Base-by-base conservation (phyloP, 2,888 invertebrate species). In the Lochmaea crataegi region DNA sequence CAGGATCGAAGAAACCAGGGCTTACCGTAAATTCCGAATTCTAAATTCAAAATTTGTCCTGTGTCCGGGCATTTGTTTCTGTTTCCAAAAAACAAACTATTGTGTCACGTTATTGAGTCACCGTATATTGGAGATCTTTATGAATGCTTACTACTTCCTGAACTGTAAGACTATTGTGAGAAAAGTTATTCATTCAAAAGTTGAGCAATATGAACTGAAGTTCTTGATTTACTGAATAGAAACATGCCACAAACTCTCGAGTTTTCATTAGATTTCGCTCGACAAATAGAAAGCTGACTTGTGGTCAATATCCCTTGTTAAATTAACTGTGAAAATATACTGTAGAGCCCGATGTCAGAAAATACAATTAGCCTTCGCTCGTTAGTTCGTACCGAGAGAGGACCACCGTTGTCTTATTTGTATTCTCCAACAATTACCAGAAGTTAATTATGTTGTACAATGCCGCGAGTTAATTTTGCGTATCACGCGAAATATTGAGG, bases 371-470 rank as follows among this genome's bases (percentile, higher is more conserved):
- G 51, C 58, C 38, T 38, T 32, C 42, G 65, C 71, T 65, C 48
- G 66, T 66, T 70, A 66, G 70, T 48, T 63, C 12, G 56, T 63
- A 32, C 45, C 45, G 64, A 70, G 63, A 61, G 70, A 61, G 70
- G 57, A 66, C 66, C 60, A n/a, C 45, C 48, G 51, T 57, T 65
- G 66, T 66, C 61, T 70, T 69, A 63, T 26, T 69, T 70, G 70
- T 70, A 63, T 61, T 73, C 73, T 48, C 70, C 67, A 67, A 66
- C 70, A 73, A 73, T 73, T 73, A 73, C 26, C 65, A 70, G 58
- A 63, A 70, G 73, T 73, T 67, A 70, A 70, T 73, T 67, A 73
- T 70, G 61, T 73, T 73, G 73, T 68, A 53, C 56, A 53, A 73
- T 60, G 61, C 56, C 63, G 45, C 60, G 61, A 70, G 65, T 73